A percentile compares a stretch with the other conserved stretches of the same genome.
Conservation (phyloP, 2,113 vertebrate species). For the Spea bombifrons region DNA sequence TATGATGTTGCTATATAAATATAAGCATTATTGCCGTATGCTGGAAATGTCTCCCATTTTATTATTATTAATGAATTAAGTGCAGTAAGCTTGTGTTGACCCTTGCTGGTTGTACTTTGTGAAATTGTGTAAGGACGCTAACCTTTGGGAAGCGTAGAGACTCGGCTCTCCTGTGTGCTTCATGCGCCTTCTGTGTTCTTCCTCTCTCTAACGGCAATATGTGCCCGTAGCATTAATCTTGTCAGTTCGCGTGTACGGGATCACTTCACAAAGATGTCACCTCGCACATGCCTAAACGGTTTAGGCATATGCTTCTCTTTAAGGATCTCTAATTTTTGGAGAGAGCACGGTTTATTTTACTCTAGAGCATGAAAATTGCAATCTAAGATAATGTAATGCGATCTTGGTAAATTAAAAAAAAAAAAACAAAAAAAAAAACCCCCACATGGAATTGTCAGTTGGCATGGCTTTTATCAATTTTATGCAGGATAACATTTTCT, state of each 20-base stretch:
- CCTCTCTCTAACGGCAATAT: neutral
- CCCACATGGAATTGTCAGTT: slow-evolving; percentile 10
- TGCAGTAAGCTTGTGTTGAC: too few species aligned
- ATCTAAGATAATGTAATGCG: slow-evolving; percentile 11
- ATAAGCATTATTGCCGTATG: too few species aligned
- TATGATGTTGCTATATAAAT: too few species aligned
- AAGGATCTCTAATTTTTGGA: slow-evolving; percentile 19
- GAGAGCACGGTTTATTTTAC: slow-evolving; percentile 18
- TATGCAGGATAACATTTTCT: slow-evolving; percentile 25
- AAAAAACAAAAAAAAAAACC: slow-evolving; percentile 26
- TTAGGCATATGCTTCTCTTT: slow-evolving; percentile 20
- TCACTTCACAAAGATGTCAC: slow-evolving; percentile 12
- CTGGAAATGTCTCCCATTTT: too few species aligned
- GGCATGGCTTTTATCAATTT: slow-evolving; percentile 22
- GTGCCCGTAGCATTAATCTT: neutral
- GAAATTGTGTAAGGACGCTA: neutral
- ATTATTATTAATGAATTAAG: too few species aligned
- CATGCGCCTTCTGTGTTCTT: neutral
- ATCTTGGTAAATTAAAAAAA: neutral
- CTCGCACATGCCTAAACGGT: slow-evolving; percentile 11
- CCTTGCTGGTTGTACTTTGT: neutral
- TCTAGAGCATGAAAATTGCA: slow-evolving; percentile 37
- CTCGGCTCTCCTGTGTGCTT: neutral
- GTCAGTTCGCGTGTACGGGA: neutral
- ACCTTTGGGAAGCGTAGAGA: neutral